These are phyloP conservation scores for Cyclina sinensis DNA, from an alignment of 1,140 invertebrate species.

Conservation along the genomic window DNA sequence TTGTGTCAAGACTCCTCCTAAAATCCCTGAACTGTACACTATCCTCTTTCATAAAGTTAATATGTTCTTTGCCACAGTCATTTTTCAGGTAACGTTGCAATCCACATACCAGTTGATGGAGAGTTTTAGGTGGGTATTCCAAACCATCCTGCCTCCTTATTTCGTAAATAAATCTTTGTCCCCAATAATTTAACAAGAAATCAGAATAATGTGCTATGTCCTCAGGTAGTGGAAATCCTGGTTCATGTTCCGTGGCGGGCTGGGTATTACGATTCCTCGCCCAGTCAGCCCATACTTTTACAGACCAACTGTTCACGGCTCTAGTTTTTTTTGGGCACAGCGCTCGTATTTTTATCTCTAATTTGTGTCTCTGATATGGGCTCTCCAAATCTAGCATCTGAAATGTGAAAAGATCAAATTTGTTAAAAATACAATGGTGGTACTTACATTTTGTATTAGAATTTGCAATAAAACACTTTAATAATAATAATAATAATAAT, in stretches of 20 bases:
- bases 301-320: neutral
- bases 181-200: slow-evolving; percentile 4
- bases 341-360: neutral
- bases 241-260: neutral
- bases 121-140: slow-evolving; percentile 20
- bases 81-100: slow-evolving; percentile 6
- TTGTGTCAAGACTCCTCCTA: neutral
- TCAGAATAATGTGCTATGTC: neutral
- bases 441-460: no score
- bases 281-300: neutral
- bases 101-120: no score
- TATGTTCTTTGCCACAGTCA: neutral
- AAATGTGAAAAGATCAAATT: neutral
- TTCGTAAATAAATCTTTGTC: neutral
- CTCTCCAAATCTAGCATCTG: slow-evolving; percentile 14
- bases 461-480: no score
- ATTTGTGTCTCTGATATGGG: neutral
- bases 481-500: no score
- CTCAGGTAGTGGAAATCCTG: neutral
- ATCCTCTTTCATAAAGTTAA: neutral
- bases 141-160: neutral
- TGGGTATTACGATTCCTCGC: slow-evolving; percentile 1
- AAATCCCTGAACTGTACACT: neutral
- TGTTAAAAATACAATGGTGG: no score
- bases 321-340: slow-evolving; percentile 3